Conservation (phyloP, 2,113 vertebrate genomes). For the Ceratotherium simum region DNA sequence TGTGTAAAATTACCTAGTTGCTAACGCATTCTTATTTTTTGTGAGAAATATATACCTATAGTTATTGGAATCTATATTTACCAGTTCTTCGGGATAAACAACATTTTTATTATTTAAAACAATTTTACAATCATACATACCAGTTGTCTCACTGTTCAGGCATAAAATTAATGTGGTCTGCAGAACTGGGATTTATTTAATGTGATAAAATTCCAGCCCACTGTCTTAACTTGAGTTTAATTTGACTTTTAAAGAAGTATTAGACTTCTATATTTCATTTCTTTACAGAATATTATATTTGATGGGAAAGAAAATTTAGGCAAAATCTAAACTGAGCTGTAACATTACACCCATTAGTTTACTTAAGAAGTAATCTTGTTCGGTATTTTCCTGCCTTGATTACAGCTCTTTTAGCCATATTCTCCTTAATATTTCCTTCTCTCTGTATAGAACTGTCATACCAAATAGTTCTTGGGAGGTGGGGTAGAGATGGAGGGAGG, state of each 20-base stretch:
- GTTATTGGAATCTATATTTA: not conserved
- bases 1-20: not conserved
- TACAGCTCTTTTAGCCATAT: not conserved
- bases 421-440: not conserved
- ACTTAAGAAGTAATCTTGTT: not conserved
- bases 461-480: not conserved
- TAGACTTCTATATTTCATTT: not conserved
- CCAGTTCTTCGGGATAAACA: not conserved
- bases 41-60: not conserved
- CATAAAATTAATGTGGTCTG: not conserved
- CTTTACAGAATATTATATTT: not conserved
- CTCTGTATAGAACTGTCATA: not conserved
- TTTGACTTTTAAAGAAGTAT: not conserved
- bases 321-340: not conserved
- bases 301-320: not conserved
- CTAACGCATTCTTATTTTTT: not conserved
- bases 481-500: rapidly evolving
- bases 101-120: not conserved
- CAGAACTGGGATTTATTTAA: not conserved
- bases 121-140: not conserved
- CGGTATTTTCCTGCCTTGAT: not conserved
- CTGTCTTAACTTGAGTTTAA: not conserved
- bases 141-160: not conserved
- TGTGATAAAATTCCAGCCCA: not conserved
- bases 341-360: not conserved